Base-by-base conservation (phyloP, 2,113 vertebrate genomes). In the Archilochus colubris region DNA sequence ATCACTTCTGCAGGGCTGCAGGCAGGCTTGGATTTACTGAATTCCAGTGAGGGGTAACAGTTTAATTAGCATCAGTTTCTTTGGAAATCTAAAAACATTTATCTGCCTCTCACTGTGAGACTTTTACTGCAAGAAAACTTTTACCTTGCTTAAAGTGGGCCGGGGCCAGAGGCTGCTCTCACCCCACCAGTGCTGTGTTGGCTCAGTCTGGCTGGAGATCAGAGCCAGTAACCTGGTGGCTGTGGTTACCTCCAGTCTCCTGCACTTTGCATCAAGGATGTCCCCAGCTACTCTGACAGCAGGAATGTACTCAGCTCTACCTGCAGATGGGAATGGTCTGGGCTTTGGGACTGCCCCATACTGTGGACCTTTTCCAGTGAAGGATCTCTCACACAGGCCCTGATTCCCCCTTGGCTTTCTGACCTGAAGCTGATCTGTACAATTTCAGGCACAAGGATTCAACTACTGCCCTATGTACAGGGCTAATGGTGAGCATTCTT, bases 101-200 rank as follows among this genome's bases (percentile, higher is more conserved):
- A 4, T 0, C 0, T 40, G 21, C 58, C 20, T 89, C 61, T 58
- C 36, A n/a, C 19, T 12, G 57, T 36, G 79, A 58, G 38, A 58
- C 11, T 50, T 50, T 15, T 30, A 31, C 43, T 19, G 27, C 53
- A 18, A n/a, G 7, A 6, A 46, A 62, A 23, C 2, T 19, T 12
- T 48, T 38, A 48, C 2, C 7, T 30, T 25, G 46, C 5, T 2
- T 48, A 11, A 31, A 25, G 61, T 3, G 0, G 23, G 19, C 9
- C 20, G 5, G 14, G 3, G 13, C n/a, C 40, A 12, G 74, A 24
- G 46, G 40, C 55, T 79, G 67, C 62, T 50, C 36, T 13, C 6
- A 2, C 9, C 59, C 10, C 50, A 3, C 2, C 1, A 4, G 1
- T 4, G 38, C 51, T 5, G 28, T 5, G 51, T n/a, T 0, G 1